These are phyloP conservation scores for Novumbra hubbsi DNA, from an alignment of 2,797 vertebrate species.

Conservation along the genomic window DNA sequence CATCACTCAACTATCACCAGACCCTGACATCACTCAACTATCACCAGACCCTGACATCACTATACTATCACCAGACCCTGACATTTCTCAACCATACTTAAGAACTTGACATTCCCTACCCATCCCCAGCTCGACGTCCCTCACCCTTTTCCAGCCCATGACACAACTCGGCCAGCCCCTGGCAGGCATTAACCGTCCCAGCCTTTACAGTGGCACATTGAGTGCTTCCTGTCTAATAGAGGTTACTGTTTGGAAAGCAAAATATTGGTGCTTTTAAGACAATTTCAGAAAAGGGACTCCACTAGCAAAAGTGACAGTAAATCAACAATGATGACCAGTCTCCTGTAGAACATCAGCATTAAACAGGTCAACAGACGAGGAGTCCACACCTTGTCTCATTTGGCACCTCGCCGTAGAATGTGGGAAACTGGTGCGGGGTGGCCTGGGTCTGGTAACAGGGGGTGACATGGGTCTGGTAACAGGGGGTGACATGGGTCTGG, in stretches of 20 bases:
- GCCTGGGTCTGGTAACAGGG: constrained; percentile 45
- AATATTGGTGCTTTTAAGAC: constrained; percentile 70
- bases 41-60: no score
- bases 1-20: not conserved
- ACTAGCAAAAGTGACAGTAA: constrained; percentile 60
- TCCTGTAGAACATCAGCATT: constrained; percentile 64
- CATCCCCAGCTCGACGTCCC: not conserved
- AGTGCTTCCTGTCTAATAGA: constrained; percentile 60
- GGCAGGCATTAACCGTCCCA: not conserved
- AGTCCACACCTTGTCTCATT: constrained; percentile 65
- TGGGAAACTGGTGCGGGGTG: constrained; percentile 61
- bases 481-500: no score
- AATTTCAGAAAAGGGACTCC: constrained; percentile 61
- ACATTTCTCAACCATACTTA: no score
- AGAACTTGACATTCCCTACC: no score
- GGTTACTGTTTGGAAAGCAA: constrained; percentile 65
- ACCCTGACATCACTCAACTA: no score
- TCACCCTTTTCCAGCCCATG: not conserved
- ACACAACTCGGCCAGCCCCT: not conserved
- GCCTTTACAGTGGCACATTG: constrained; percentile 37
- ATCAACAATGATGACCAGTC: constrained; percentile 74
- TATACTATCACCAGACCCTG: no score
- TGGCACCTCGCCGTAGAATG: constrained; percentile 70
- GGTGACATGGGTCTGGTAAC: no score
- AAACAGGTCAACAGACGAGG: constrained; percentile 52